phyloP scores from a whole-genome alignment of 2,113 vertebrate genomes.

The Campylomormyrus numenius region DNA sequence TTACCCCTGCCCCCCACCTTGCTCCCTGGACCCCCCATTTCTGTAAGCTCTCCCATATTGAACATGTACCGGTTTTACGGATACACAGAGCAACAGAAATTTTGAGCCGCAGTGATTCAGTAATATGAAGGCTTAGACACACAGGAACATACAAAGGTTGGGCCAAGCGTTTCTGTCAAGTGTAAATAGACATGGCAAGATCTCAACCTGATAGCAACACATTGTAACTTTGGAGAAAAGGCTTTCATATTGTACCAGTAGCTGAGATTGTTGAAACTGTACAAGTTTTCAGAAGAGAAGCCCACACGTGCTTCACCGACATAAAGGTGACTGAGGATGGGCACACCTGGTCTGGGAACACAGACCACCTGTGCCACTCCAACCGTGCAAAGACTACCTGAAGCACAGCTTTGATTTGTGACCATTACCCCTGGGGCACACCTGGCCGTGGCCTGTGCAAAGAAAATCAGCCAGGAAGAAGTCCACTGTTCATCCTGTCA shows the following conservation, averaged over 20 bases:
- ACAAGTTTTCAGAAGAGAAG: neutral
- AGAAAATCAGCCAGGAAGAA: neutral
- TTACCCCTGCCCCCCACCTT: neutral
- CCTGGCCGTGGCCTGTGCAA: conserved; percentile 27
- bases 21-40: neutral
- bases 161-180: neutral
- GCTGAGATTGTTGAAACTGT: neutral
- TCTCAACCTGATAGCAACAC: neutral
- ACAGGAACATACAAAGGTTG: neutral
- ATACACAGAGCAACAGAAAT: neutral
- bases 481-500: no score
- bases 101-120: neutral
- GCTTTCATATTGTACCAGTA: neutral
- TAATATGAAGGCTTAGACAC: neutral
- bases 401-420: neutral
- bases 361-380: conserved; percentile 29
- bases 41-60: neutral
- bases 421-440: conserved; percentile 32
- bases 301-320: neutral
- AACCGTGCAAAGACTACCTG: neutral
- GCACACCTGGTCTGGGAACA: conserved; percentile 38
- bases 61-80: neutral
- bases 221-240: neutral
- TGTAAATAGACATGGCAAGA: neutral
- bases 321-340: neutral